These are phyloP conservation scores for Drosophila maculinotata DNA, from an alignment of 2,888 invertebrate species.

Conservation along the genomic window DNA sequence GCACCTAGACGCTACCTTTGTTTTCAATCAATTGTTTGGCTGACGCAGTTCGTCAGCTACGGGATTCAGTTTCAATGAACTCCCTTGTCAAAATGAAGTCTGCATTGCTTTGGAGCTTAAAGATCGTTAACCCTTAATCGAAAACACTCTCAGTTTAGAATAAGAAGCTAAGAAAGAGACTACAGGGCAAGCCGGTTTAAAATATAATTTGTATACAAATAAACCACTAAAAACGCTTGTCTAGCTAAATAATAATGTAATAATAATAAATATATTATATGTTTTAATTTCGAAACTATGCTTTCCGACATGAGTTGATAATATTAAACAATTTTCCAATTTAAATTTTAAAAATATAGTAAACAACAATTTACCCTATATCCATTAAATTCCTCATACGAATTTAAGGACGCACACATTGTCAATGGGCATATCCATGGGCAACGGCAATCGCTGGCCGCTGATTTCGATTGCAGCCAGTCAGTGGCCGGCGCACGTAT, in stretches of 20 bases:
- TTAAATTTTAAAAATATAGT: neutral
- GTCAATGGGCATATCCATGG: constrained; percentile 3
- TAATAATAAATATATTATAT: no score
- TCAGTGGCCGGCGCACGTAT: constrained; percentile 52
- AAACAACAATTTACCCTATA: constrained; percentile 12
- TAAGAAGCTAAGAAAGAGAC: neutral
- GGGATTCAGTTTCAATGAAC: constrained; percentile 13
- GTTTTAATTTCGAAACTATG: no score
- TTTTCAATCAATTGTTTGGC: constrained; percentile 14
- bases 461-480: constrained; percentile 47
- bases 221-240: no score
- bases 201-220: no score
- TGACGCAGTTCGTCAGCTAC: constrained; percentile 13
- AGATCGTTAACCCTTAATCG: neutral
- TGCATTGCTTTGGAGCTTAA: neutral
- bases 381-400: constrained; percentile 14
- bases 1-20: neutral
- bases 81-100: constrained; percentile 8
- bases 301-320: no score
- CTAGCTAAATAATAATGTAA: no score
- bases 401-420: constrained; percentile 23
- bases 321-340: no score
- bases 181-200: no score
- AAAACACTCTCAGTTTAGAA: neutral
- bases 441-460: constrained; percentile 18